These are phyloP conservation scores for Phrynocephalus forsythii DNA, from an alignment of 2,797 vertebrate genomes.

Conservation along the genomic window DNA sequence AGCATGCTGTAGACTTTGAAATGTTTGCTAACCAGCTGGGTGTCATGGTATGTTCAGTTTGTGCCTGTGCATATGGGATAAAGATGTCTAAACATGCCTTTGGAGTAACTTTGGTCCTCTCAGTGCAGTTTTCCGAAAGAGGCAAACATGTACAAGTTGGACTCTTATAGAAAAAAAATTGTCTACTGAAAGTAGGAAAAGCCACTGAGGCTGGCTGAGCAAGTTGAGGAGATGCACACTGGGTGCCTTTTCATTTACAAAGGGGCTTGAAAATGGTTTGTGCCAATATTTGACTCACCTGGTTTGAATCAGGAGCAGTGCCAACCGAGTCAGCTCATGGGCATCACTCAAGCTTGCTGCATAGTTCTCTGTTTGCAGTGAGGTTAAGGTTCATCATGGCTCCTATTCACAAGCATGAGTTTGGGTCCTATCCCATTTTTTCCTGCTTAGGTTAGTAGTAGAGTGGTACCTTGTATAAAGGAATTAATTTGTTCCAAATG, in stretches of 20 bases:
- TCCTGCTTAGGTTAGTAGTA: not conserved
- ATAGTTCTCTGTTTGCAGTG: not conserved
- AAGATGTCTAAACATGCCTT: slow-evolving; percentile 15
- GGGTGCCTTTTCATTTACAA: not conserved
- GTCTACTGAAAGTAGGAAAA: slow-evolving; percentile 1
- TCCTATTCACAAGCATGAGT: not conserved
- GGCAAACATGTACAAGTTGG: not conserved
- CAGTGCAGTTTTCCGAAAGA: slow-evolving; percentile 2
- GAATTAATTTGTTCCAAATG: no score
- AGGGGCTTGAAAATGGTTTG: not conserved
- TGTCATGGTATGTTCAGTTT: slow-evolving; percentile 26
- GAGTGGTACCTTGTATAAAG: no score
- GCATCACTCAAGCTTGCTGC: not conserved
- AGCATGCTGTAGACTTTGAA: not conserved
- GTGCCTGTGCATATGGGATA: not conserved
- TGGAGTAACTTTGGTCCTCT: not conserved
- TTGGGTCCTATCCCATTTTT: not conserved
- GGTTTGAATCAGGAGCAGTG: not conserved
- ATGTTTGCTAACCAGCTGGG: not conserved
- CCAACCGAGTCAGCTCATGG: not conserved
- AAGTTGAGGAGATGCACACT: not conserved
- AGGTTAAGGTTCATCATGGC: not conserved
- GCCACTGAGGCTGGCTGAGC: not conserved
- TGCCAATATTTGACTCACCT: slow-evolving; percentile 7
- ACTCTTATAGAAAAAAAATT: not conserved